phyloP scores from a whole-genome alignment of 2,797 vertebrate genomes.

The Amphiprion clarkii region DNA sequence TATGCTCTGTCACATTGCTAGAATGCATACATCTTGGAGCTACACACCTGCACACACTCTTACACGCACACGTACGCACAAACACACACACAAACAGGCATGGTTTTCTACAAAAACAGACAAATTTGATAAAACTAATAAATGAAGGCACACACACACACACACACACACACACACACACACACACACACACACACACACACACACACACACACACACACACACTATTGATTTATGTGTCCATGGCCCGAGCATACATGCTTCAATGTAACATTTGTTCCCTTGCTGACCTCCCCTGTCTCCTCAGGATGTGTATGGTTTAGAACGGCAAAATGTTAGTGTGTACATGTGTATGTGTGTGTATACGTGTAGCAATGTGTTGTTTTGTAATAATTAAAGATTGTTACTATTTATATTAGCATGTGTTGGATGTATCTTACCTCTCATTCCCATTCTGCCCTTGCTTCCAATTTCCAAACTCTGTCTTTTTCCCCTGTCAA shows the following conservation, averaged over 20 bases:
- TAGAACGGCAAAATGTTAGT: slow-evolving; percentile 4
- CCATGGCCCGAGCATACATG: slow-evolving; percentile 1
- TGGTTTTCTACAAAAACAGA: background rate
- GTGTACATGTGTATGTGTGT: background rate
- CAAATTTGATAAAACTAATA: background rate
- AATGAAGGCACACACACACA: background rate
- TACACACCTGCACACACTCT: slow-evolving; percentile 36
- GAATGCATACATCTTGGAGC: slow-evolving; percentile 76
- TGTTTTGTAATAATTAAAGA: no score
- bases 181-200: no score
- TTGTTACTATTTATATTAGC: no score
- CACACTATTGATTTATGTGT: slow-evolving; percentile 47
- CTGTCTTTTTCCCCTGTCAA: no score
- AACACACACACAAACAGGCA: background rate
- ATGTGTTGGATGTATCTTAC: no score
- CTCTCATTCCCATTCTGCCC: no score
- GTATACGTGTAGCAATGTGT: background rate
- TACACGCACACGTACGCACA: background rate
- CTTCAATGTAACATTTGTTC: slow-evolving; percentile 46
- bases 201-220: background rate
- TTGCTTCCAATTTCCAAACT: no score
- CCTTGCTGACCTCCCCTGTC: slow-evolving; percentile 35
- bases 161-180: no score
- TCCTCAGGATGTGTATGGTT: slow-evolving; percentile 18
- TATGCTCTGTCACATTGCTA: slow-evolving; percentile 76